Base-by-base conservation (phyloP, 2,113 vertebrate species). In the Casuarius casuarius region DNA sequence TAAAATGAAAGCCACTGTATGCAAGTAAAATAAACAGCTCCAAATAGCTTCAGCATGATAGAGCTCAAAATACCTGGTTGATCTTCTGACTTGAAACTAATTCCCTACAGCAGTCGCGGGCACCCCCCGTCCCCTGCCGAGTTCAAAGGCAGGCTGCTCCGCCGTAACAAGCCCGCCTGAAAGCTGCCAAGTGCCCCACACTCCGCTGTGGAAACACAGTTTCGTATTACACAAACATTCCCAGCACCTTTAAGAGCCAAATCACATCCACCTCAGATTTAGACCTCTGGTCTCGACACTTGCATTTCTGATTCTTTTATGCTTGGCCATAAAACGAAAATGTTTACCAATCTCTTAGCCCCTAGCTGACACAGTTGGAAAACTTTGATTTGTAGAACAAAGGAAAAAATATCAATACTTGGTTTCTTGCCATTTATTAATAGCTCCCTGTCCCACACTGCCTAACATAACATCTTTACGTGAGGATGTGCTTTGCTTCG, bases 101-200 rank as follows among this genome's bases (percentile, higher is more conserved):
- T 49, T 97, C 97, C 96, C 95, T 84, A 63, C 40, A 97, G 96
- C 97, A 92, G 96, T 56, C 89, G 81, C 20, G 21, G 66, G 95
- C 65, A 72, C 91, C 95, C 93, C 84, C 59, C 28, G 28, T 92
- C 95, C 94, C 97, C 96, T 49, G 87, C 97, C 18, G 98, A 98
- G 98, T 98, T 98, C 98, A 98, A 98, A 98, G 97, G 79, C 92
- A 59, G 76, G 11, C 86, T 94, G 54, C 95, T 92, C 96, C 20
- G 83, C 46, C 87, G 77, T 95, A 97, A 96, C 78, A 87, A 90
- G 97, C 92, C 91, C 6, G 4, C 67, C 79, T 46, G 78, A 95
- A 87, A 92, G 94, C 95, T 95, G 98, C 97, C 96, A 96, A 97
- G 92, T 78, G 94, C 95, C 95, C 87, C 95, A 93, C 94, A 72